A percentile compares a stretch with the other conserved stretches of the same genome.
Conservation (phyloP, 2,797 vertebrate genomes). For the Protonibea diacanthus region DNA sequence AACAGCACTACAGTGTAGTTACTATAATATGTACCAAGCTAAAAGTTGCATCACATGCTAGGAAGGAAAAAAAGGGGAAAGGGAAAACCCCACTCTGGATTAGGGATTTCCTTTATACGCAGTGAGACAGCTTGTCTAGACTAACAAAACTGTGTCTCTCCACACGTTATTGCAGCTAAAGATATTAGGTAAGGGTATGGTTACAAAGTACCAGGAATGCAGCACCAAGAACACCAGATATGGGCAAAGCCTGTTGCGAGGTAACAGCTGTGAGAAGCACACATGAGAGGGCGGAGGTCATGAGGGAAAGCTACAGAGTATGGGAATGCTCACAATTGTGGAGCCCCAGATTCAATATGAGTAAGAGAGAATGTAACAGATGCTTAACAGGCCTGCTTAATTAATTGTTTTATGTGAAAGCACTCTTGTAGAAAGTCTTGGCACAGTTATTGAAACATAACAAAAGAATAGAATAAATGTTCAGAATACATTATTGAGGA, state of each 20-base stretch:
- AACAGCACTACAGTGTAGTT: conserved; percentile 59
- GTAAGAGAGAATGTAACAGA: neutral
- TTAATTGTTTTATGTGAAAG: neutral
- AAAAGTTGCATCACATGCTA: conserved; percentile 32
- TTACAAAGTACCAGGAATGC: conserved; percentile 31
- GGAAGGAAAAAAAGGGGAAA: neutral
- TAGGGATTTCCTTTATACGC: neutral
- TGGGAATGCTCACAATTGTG: conserved; percentile 36
- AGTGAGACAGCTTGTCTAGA: neutral
- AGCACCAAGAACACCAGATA: conserved; percentile 40
- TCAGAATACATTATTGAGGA: neutral
- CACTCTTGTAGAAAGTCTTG: neutral
- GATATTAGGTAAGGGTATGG: neutral
- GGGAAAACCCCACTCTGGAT: neutral
- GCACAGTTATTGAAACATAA: neutral
- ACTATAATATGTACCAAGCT: conserved; percentile 34
- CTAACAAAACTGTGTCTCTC: neutral
- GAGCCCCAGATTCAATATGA: conserved; percentile 11
- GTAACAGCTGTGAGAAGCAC: conserved; percentile 63
- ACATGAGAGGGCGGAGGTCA: conserved; percentile 47
- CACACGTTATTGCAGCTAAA: no score
- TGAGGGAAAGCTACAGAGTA: neutral
- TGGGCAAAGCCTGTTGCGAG: conserved; percentile 24
- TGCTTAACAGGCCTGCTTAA: neutral
- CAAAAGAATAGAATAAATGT: neutral